Evolutionary conservation across 1,140 invertebrate genomes (phyloP).

Genomic region (Cydia amplana): DNA sequence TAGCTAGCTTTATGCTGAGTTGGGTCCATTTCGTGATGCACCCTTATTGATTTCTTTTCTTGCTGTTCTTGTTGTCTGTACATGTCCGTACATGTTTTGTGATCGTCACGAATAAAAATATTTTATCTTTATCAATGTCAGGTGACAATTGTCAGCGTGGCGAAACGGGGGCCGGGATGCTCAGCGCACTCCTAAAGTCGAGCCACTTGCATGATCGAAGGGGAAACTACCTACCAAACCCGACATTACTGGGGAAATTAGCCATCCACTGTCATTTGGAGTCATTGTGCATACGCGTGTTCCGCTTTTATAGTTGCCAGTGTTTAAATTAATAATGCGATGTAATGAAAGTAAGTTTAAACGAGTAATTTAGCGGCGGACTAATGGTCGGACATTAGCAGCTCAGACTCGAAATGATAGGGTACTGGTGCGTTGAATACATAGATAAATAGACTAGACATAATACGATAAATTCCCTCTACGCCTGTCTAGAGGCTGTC

Average conservation of each 20-base stretch:
- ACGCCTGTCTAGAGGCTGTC: not conserved
- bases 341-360: slow-evolving; percentile 25
- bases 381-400: slow-evolving; percentile 7
- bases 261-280: slow-evolving; percentile 23
- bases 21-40: too few species aligned
- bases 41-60: too few species aligned
- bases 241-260: slow-evolving; percentile 9
- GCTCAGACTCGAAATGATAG: not conserved
- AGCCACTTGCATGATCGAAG: not conserved
- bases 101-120: too few species aligned
- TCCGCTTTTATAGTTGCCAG: slow-evolving; percentile 10
- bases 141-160: too few species aligned
- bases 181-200: not conserved
- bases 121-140: too few species aligned
- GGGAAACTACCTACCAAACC: not conserved
- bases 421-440: not conserved
- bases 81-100: too few species aligned
- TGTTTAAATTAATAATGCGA: slow-evolving; percentile 28
- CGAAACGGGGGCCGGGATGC: not conserved
- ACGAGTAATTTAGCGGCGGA: not conserved
- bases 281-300: slow-evolving; percentile 12
- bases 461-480: not conserved
- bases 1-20: too few species aligned
- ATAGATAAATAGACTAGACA: not conserved
- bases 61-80: too few species aligned